Evolutionary conservation across 2,888 invertebrate genomes (phyloP).

Genomic region (Heliconius charithonia): DNA sequence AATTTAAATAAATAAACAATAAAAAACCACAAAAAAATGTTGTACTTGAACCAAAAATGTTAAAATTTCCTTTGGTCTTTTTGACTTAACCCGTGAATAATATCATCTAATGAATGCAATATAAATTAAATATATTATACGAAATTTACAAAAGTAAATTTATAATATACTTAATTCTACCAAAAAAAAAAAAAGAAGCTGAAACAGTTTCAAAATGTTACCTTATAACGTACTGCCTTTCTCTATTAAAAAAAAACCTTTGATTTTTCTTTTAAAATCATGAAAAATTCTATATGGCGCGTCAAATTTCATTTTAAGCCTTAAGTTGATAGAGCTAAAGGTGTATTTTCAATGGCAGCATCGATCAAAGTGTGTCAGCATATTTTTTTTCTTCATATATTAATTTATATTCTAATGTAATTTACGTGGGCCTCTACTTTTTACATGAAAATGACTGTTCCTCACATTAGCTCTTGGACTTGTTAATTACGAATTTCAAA

Average conservation of each 20-base stretch:
- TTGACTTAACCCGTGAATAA: not conserved
- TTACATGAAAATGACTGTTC: constrained; percentile 38
- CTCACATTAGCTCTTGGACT: constrained; percentile 16
- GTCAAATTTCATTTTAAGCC: not conserved
- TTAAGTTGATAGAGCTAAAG: constrained; percentile 18
- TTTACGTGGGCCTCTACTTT: constrained; percentile 67
- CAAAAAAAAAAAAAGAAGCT: constrained; percentile 20
- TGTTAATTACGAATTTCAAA: constrained; percentile 51
- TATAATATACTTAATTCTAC: constrained; percentile 14
- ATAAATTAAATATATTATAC: constrained; percentile 18
- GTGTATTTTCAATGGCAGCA: constrained; percentile 24
- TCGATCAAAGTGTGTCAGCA: constrained; percentile 46
- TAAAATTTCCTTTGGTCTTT: constrained; percentile 1
- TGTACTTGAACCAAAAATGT: not conserved
- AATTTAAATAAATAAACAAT: too few relatives aligned
- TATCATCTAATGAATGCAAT: constrained; percentile 10
- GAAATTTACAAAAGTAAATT: constrained; percentile 13
- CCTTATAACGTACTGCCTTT: constrained; percentile 34
- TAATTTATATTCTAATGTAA: constrained; percentile 82
- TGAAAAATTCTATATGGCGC: constrained; percentile 25
- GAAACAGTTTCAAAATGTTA: constrained; percentile 20
- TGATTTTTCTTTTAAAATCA: constrained; percentile 43
- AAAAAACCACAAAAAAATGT: too few relatives aligned
- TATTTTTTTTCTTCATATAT: constrained; percentile 67
- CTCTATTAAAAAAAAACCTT: constrained; percentile 42